Conservation (phyloP, 2,797 vertebrate genomes). For the Poeciliopsis paucimaculata region DNA sequence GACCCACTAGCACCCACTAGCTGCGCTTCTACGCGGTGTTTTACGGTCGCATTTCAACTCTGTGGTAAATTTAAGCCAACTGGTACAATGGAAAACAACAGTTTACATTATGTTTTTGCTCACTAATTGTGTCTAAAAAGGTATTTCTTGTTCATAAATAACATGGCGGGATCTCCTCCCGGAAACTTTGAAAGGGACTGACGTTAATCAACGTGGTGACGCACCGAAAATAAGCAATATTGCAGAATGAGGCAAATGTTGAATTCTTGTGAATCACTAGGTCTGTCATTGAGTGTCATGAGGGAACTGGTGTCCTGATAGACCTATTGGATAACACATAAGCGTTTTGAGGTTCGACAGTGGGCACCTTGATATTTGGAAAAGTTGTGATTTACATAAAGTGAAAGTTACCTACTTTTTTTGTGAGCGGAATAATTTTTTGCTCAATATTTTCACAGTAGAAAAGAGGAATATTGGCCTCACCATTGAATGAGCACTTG, state of each 20-base stretch:
- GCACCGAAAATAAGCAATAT: neutral
- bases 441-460: no score
- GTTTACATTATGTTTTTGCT: neutral
- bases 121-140: neutral
- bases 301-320: no score
- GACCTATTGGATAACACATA: no score
- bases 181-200: neutral
- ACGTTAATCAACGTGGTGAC: neutral
- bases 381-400: neutral
- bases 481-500: no score
- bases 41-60: neutral
- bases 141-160: neutral
- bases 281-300: no score
- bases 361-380: neutral
- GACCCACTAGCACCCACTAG: no score
- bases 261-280: neutral
- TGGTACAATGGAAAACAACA: neutral
- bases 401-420: no score
- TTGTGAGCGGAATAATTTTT: no score
- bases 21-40: neutral
- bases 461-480: no score
- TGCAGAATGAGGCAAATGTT: neutral
- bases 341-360: no score
- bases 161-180: neutral
- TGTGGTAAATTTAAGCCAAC: neutral